Evolutionary conservation across 2,797 vertebrate species (phyloP), one percentile per base, ranked within the genome.

Genomic region (Darevskia nairensis): DNA sequence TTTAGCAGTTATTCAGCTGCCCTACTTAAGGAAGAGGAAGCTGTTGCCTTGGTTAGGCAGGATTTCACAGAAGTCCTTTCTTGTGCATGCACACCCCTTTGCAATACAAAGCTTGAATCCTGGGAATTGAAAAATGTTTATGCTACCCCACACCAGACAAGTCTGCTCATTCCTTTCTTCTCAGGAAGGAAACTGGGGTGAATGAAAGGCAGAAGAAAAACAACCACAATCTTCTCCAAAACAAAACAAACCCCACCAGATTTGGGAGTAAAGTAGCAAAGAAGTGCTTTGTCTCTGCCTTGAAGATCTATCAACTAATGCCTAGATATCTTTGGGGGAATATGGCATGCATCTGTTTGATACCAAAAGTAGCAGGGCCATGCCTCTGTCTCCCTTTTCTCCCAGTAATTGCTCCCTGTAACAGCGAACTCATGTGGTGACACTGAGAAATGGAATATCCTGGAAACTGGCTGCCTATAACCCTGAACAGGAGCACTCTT

Each of bases 21-120:
- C 90, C 91, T 92, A 27, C 61, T 91, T 92, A 86, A 82, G 35
- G 9, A 61, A 89, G 85, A 86, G n/a, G 84, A 86, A 90, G 50
- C 69, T 85, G 55, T 66, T 50, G 32, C 44, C 4, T 78, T n/a
- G n/a, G n/a, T n/a, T n/a, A n/a, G n/a, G n/a, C n/a, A n/a, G n/a
- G n/a, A n/a, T n/a, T n/a, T n/a, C n/a, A n/a, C n/a, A n/a, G n/a
- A n/a, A n/a, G n/a, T n/a, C n/a, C n/a, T n/a, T n/a, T n/a, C n/a
- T n/a, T n/a, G n/a, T n/a, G n/a, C n/a, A n/a, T n/a, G n/a, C n/a
- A n/a, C n/a, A n/a, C n/a, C n/a, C n/a, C n/a, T n/a, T n/a, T n/a
- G n/a, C n/a, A n/a, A n/a, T 80, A 81, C 71, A 88, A 87, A 86
- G 61, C 82, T 17, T 80, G 78, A 83, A n/a, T 90, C 66, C 83